Evolutionary conservation across 2,888 invertebrate genomes (phyloP).

Genomic region (Trachelus tabidus): DNA sequence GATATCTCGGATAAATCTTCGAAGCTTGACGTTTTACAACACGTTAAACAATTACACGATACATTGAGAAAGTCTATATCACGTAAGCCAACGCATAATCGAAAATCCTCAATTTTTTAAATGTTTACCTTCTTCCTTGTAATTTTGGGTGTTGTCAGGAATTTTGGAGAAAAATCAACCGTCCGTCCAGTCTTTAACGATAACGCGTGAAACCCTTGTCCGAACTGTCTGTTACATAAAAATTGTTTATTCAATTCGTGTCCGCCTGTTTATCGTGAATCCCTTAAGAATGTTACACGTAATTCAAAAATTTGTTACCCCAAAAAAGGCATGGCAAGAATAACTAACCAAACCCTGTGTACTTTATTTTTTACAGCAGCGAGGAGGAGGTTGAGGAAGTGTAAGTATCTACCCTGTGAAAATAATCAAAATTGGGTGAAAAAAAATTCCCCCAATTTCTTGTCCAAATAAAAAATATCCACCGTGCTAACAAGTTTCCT

Average conservation of each 20-base stretch:
- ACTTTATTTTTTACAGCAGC: constrained; percentile 68
- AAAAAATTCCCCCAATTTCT: constrained; percentile 18
- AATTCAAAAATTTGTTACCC: not conserved
- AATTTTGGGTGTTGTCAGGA: not conserved
- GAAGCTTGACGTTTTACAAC: not conserved
- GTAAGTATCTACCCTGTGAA: constrained; percentile 70
- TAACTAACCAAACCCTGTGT: constrained; percentile 7
- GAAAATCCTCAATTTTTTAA: not conserved
- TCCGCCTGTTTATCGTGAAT: not conserved
- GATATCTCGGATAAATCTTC: not conserved
- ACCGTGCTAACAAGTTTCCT: constrained; percentile 17
- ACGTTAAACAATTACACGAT: not conserved
- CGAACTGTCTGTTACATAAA: not conserved
- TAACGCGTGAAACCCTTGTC: not conserved
- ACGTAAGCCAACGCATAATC: not conserved
- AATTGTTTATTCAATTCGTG: not conserved
- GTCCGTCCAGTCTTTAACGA: not conserved
- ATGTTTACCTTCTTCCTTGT: not conserved
- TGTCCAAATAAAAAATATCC: not conserved
- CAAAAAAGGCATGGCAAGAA: not conserved
- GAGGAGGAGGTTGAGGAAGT: constrained; percentile 85
- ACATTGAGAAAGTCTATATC: not conserved
- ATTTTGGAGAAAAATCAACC: not conserved
- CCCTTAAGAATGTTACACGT: not conserved
- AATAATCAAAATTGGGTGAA: not conserved